Evolutionary conservation across 2,113 vertebrate species (phyloP).

Genomic region (Petrocephalus microphthalmus): DNA sequence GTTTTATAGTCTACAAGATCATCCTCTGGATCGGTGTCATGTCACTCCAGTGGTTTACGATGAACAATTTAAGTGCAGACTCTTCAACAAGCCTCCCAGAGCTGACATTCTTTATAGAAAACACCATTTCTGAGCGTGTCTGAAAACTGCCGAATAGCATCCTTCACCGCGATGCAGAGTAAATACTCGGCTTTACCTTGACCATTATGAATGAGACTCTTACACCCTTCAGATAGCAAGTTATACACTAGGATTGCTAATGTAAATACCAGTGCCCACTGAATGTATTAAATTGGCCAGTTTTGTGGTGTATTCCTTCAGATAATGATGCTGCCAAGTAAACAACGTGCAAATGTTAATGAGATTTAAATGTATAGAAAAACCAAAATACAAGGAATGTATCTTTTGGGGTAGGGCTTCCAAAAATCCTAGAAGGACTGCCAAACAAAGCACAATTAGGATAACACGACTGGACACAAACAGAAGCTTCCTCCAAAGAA

Average conservation of each 20-base stretch:
- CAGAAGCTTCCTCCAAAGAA: neutral
- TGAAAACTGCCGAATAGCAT: neutral
- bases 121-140: neutral
- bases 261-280: neutral
- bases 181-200: neutral
- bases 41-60: neutral
- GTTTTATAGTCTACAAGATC: neutral
- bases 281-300: neutral
- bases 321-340: neutral
- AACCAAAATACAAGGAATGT: neutral
- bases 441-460: neutral
- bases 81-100: neutral
- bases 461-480: neutral
- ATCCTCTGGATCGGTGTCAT: neutral
- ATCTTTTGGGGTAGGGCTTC: neutral
- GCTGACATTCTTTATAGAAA: neutral
- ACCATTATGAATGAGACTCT: neutral
- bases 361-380: neutral
- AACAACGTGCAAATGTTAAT: neutral
- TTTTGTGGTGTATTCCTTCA: neutral
- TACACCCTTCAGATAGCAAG: neutral
- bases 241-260: neutral
- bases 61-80: neutral
- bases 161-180: neutral
- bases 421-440: neutral